phyloP scores from a whole-genome alignment of 1,140 invertebrate genomes.

The Fopius arisanus region DNA sequence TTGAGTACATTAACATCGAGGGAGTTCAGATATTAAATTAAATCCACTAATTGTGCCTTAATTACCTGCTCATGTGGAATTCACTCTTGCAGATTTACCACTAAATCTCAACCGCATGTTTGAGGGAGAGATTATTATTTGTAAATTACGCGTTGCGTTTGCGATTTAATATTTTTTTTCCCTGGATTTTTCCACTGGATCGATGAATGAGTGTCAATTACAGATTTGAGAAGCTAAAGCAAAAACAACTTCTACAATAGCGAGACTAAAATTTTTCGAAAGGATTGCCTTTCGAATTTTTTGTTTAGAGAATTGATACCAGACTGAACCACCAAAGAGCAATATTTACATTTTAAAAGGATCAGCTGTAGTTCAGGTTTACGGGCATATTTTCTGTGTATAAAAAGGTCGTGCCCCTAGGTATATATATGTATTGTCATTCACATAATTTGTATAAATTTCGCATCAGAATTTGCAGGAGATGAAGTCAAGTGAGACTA shows the following conservation, averaged over 20 bases:
- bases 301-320: neutral
- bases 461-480: slow-evolving; percentile 12
- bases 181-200: too few species aligned
- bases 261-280: too few species aligned
- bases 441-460: slow-evolving; percentile 28
- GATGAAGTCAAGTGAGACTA: neutral
- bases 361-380: neutral
- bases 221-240: too few species aligned
- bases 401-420: slow-evolving; percentile 18
- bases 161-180: too few species aligned
- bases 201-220: too few species aligned
- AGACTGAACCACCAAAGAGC: neutral
- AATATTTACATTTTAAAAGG: slow-evolving; percentile 7
- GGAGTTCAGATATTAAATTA: slow-evolving; percentile 2
- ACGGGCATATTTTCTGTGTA: slow-evolving; percentile 22
- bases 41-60: neutral
- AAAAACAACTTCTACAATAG: too few species aligned
- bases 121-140: too few species aligned
- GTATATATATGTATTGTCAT: slow-evolving; percentile 1
- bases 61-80: neutral
- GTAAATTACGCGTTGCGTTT: too few species aligned
- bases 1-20: slow-evolving; percentile 13
- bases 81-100: neutral
- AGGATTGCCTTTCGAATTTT: too few species aligned
- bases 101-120: too few species aligned